Evolutionary conservation across 2,888 invertebrate species (phyloP), one percentile per base, ranked within the genome.

Genomic region (Eristalis tenax): DNA sequence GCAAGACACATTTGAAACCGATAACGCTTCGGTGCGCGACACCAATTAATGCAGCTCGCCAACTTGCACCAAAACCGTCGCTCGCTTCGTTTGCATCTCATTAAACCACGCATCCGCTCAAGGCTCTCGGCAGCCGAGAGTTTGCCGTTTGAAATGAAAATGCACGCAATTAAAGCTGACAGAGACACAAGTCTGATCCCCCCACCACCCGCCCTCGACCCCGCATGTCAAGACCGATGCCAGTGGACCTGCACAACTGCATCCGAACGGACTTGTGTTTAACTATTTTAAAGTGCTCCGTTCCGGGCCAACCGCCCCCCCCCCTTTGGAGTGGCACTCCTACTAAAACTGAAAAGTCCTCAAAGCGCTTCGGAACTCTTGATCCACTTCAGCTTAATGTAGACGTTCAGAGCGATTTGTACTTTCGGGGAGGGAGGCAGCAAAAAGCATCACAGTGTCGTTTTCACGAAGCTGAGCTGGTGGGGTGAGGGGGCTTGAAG

Each of bases 351-450:
- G 50, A 83, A 86, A 83, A 83, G 82, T 83, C 83, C 83, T 86
- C 74, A 70, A 82, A 86, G 75, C 73, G 83, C 83, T 83, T 83
- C 65, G 69, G 78, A 86, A 83, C 78, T 78, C 83, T 69, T 86
- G 82, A 86, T 86, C 86, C 86, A 82, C 86, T 86, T 86, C 65
- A 83, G 63, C 66, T 70, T 69, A 76, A 86, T 75, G 74, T 59
- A 83, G 83, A 78, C 64, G 82, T 64, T 86, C 70, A 77, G 74
- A 74, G 61, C 86, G 83, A 78, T 86, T 86, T 82, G 83, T 86
- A 76, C 74, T 83, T 66, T 50, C 66, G 23, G 57, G 68, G n/a
- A 3, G 40, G 73, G 81, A 40, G 71, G 80, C 80, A 84, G 84
- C 75, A 64, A 77, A 82, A 82, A 71, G 82, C 71, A 77, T 56